A percentile compares a stretch with the other conserved stretches of the same genome.
Conservation (phyloP, 2,888 invertebrate genomes). For the Tipula unca region DNA sequence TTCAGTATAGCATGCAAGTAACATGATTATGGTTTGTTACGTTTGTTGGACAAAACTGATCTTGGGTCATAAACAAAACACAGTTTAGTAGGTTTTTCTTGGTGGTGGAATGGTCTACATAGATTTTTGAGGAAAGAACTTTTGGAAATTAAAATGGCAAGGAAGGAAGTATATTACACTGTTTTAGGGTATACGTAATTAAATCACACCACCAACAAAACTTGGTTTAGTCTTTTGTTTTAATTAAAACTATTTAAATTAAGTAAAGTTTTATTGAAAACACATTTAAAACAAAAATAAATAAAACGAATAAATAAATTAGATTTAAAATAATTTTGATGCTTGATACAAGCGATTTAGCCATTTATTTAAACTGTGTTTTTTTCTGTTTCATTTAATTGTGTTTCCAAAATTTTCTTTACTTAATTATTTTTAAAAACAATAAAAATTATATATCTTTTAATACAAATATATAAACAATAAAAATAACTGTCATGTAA, state of each 20-base stretch:
- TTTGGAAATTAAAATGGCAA: background rate
- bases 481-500: background rate
- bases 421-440: background rate
- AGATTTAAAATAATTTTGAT: background rate
- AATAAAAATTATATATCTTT: background rate
- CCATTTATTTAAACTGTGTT: background rate
- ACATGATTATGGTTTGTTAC: background rate
- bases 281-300: background rate
- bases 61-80: background rate
- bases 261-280: background rate
- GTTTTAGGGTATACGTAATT: background rate
- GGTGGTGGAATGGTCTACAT: background rate
- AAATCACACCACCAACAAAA: background rate
- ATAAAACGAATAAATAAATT: background rate
- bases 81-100: background rate
- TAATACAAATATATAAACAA: background rate
- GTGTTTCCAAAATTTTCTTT: background rate
- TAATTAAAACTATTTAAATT: background rate
- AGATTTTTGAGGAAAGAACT: background rate
- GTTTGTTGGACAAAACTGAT: background rate
- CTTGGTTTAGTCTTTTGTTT: background rate
- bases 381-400: background rate
- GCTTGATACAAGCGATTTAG: conserved; percentile 8
- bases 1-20: background rate
- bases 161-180: too few species aligned